phyloP scores from a whole-genome alignment of 2,113 vertebrate species.

The Ctenomys sociabilis region DNA sequence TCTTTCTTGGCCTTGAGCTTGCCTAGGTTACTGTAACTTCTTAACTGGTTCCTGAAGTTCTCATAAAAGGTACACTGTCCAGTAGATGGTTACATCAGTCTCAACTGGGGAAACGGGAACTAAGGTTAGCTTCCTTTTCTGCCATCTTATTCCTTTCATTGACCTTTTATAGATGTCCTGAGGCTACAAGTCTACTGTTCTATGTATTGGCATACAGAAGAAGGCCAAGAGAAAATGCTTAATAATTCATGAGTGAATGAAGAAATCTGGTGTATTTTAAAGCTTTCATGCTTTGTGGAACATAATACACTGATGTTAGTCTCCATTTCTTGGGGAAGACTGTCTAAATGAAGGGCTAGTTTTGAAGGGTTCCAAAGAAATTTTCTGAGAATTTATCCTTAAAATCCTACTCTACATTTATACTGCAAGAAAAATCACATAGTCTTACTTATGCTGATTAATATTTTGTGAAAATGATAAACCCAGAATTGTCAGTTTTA shows the following conservation, averaged over 20 bases:
- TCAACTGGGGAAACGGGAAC: not conserved
- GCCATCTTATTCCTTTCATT: not conserved
- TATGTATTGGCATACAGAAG: not conserved
- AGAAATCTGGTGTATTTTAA: slow-evolving; percentile 40
- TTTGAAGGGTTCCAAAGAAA: slow-evolving; percentile 22
- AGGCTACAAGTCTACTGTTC: not conserved
- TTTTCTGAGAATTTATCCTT: not conserved
- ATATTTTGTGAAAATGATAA: slow-evolving; percentile 10
- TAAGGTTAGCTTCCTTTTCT: not conserved
- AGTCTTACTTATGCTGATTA: not conserved
- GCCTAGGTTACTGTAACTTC: not conserved
- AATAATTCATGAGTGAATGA: not conserved
- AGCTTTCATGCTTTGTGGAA: slow-evolving; percentile 30
- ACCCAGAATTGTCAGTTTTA: not conserved
- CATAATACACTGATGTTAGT: not conserved
- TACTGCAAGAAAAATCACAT: not conserved
- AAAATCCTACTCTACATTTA: slow-evolving; percentile 39
- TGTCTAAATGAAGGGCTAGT: not conserved
- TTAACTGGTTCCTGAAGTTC: not conserved
- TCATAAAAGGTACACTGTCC: not conserved
- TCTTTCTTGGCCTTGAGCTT: not conserved
- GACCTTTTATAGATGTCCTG: not conserved
- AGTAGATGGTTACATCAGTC: not conserved
- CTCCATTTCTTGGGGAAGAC: not conserved
- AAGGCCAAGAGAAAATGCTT: slow-evolving; percentile 24